Evolutionary conservation across 2,797 vertebrate genomes (phyloP).

Genomic region (Sebastes jordani): DNA sequence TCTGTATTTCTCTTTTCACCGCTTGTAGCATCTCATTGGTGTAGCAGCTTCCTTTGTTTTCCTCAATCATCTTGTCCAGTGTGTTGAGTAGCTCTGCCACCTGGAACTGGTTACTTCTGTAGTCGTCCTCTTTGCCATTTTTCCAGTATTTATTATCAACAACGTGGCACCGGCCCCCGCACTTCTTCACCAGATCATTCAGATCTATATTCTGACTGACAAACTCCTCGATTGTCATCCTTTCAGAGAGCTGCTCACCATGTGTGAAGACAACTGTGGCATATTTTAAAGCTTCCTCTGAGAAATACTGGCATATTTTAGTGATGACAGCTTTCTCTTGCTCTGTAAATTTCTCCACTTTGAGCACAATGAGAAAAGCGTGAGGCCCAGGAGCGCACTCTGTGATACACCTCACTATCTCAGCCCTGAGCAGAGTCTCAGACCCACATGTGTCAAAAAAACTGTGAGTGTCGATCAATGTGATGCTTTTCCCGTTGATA

Average conservation of each 20-base stretch:
- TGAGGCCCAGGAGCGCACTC: constrained; percentile 14
- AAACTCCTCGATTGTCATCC: constrained; percentile 3
- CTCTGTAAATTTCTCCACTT: constrained; percentile 30
- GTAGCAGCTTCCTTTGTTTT: constrained; percentile 22
- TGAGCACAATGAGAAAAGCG: constrained; percentile 4
- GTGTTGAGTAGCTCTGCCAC: constrained; percentile 23
- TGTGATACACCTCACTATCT: constrained; percentile 4
- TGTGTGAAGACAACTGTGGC: constrained; percentile 28
- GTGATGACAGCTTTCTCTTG: background rate
- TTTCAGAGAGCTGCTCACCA: background rate
- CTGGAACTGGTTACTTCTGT: constrained; percentile 49
- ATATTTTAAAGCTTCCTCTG: background rate
- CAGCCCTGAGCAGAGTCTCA: background rate
- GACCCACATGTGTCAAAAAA: background rate
- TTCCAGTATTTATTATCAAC: constrained; percentile 56
- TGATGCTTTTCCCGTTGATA: background rate
- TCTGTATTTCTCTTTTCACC: background rate
- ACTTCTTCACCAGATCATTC: constrained; percentile 35
- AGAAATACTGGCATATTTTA: background rate
- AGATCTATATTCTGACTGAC: background rate
- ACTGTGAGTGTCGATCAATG: background rate
- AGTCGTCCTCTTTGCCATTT: background rate
- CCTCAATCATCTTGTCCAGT: background rate
- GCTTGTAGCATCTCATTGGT: constrained; percentile 9
- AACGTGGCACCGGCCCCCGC: constrained; percentile 25